Conservation (phyloP, 2,113 vertebrate species). For the Todiramphus saurophagus region DNA sequence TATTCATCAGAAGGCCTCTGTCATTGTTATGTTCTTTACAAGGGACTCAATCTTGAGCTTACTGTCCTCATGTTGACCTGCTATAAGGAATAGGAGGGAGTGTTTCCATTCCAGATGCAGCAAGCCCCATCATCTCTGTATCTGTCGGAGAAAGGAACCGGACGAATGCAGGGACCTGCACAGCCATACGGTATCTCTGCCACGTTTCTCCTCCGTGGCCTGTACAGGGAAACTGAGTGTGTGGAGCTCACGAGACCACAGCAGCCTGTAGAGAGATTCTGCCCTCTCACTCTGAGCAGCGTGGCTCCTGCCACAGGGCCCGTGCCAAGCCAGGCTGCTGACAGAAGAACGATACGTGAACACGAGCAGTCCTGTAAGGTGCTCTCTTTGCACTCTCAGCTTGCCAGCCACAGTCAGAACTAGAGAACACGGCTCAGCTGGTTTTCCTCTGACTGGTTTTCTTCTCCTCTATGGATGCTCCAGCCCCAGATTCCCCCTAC, state of each 20-base stretch:
- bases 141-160: not conserved
- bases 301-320: rapidly evolving
- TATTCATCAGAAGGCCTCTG: not conserved
- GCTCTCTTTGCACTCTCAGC: not conserved
- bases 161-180: not conserved
- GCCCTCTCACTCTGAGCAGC: not conserved
- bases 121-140: not conserved
- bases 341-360: rapidly evolving
- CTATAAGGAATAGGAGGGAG: not conserved
- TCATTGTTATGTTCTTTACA: not conserved
- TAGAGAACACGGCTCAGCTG: not conserved
- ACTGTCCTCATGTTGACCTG: not conserved
- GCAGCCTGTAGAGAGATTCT: not conserved
- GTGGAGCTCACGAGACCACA: not conserved
- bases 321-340: not conserved
- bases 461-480: not conserved
- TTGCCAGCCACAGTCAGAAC: not conserved
- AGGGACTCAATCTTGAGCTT: not conserved
- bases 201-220: not conserved
- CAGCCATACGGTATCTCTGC: not conserved
- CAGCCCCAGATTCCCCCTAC: not conserved
- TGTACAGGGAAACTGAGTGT: not conserved
- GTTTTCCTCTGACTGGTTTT: not conserved
- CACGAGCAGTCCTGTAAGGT: rapidly evolving
- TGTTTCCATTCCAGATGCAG: not conserved